These are phyloP conservation scores for Drosophila stalkeri DNA, from an alignment of 2,888 invertebrate species.

Conservation along the genomic window DNA sequence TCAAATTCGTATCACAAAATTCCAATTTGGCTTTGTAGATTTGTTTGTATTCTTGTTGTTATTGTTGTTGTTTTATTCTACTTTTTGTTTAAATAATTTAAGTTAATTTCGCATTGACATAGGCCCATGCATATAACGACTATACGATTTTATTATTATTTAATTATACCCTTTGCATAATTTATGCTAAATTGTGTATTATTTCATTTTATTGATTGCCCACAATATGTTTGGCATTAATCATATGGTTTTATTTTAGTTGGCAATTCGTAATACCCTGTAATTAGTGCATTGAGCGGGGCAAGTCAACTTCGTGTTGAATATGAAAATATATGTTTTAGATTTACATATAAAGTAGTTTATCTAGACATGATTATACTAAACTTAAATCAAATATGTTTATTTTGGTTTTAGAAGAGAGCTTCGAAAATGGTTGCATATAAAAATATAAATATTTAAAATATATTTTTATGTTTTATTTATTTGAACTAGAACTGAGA, in stretches of 20 bases:
- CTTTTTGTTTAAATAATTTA: conserved; percentile 68
- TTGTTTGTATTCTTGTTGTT: neutral
- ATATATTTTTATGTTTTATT: too few species aligned
- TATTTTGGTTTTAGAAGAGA: too few species aligned
- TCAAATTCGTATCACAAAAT: conserved; percentile 26
- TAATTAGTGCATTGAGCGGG: too few species aligned
- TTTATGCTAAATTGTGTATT: conserved; percentile 65
- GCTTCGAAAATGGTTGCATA: too few species aligned
- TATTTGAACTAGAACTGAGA: too few species aligned
- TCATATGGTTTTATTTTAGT: conserved; percentile 38
- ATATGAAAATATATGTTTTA: too few species aligned
- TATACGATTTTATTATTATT: conserved; percentile 72
- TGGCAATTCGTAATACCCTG: conserved; percentile 14
- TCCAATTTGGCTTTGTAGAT: conserved; percentile 42
- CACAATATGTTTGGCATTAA: conserved; percentile 43
- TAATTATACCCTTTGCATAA: conserved; percentile 69
- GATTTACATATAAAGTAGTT: too few species aligned
- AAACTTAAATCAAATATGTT: too few species aligned
- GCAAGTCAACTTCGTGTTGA: too few species aligned
- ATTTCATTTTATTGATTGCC: conserved; percentile 41
- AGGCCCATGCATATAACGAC: conserved; percentile 29
- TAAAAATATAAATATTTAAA: too few species aligned
- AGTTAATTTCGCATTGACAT: conserved; percentile 62
- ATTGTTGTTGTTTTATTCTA: neutral
- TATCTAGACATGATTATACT: too few species aligned